Base-by-base conservation (phyloP, 1,140 invertebrate species). In the Agrypnia vestita region DNA sequence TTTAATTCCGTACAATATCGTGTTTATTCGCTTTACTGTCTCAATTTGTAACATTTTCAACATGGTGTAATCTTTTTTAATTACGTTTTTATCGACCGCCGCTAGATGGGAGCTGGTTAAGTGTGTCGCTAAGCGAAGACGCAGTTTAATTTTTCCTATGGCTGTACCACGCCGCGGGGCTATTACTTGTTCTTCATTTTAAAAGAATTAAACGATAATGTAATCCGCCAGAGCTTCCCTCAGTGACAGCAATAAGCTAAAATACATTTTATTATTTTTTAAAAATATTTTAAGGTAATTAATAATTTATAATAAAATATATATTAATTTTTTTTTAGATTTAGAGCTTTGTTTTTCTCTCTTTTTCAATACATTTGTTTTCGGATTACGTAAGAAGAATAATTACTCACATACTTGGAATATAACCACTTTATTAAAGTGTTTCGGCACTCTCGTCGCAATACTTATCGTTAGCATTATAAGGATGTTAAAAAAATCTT, bases 161-260 rank as follows among this genome's bases (percentile, higher is more conserved):
- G 51, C 47, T 62, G 13, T 43, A 55, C 73, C 25, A 3, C 43
- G 51, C 53, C 78, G 43, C 44, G 17, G 69, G 62, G 59, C 43
- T 67, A 76, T 80, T 76, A 71, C 79, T 72, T 72, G 69, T 79
- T 79, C 69, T 69, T 76, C 79, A 80, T 80, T 80, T 76, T 76
- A 76, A 69, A 80, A 80, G 79, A 80, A 80, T 80, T 80, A 80
- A 80, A 80, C 69, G 19, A 80, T 76, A 80, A 76, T 76, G 61
- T 76, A 69, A 76, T 71, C 19, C 25, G 44, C 11, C 49, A 11
- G 49, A 11, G 6, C 44, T 64, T 43, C 21, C n/a, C 21, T 8
- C 73, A 76, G 72, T 13, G 79, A 44, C 73, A 43, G 73, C 64
- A 35, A 35, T 35, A 35, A 35, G 6, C 25, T 35, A 35, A 35